These are phyloP conservation scores for Oryzias javanicus DNA, from an alignment of 2,113 vertebrate genomes.

Conservation along the genomic window DNA sequence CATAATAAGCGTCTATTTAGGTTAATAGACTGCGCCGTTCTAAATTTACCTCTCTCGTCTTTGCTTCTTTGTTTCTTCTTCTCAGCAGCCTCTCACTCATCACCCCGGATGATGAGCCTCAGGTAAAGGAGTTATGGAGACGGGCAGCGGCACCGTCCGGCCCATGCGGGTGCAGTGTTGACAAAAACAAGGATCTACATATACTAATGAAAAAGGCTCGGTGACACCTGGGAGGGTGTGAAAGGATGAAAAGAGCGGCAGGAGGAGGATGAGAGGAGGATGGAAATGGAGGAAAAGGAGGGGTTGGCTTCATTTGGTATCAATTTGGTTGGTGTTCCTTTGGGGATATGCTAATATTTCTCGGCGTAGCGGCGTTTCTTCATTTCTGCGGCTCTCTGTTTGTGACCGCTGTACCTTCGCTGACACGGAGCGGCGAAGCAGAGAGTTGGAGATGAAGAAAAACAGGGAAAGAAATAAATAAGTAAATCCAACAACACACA, in stretches of 20 bases:
- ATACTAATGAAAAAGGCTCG: conserved; percentile 93
- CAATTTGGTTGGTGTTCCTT: conserved; percentile 93
- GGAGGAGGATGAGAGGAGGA: conserved; percentile 1
- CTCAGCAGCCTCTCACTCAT: conserved; percentile 31
- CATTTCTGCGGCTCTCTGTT: conserved; percentile 85
- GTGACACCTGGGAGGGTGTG: conserved; percentile 77
- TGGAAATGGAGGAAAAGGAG: conserved; percentile 33
- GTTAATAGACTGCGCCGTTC: background rate
- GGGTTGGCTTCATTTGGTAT: conserved; percentile 68
- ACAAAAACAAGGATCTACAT: conserved; percentile 86
- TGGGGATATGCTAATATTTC: conserved; percentile 78
- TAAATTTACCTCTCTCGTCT: background rate
- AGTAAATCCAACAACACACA: conserved; percentile 41
- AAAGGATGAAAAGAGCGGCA: conserved; percentile 28
- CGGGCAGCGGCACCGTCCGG: conserved; percentile 35
- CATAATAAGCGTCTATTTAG: conserved; percentile 7
- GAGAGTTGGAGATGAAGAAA: conserved; percentile 51
- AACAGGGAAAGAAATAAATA: conserved; percentile 64
- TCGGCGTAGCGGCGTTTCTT: conserved; percentile 80
- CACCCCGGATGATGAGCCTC: conserved; percentile 43
- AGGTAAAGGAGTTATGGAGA: conserved; percentile 50
- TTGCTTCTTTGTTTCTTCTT: background rate
- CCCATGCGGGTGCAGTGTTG: conserved; percentile 46
- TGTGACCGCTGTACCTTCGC: conserved; percentile 87
- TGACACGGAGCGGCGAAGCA: conserved; percentile 67